Percentiles rank a stretch among this genome's conserved stretches.
Conservation (phyloP, 2,797 vertebrate genomes). For the Peromyscus nudipes region DNA sequence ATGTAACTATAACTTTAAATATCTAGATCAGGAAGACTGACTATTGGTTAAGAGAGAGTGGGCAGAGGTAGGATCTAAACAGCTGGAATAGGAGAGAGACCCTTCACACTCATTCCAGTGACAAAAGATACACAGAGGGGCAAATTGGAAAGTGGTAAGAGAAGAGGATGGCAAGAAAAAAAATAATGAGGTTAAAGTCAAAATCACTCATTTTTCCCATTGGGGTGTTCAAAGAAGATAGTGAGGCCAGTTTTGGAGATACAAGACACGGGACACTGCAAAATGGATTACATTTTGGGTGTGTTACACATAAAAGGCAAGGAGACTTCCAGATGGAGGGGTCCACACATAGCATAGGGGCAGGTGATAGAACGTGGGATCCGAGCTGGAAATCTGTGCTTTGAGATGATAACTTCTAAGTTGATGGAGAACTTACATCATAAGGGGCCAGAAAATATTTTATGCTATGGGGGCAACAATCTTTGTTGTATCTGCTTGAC, state of each 20-base stretch:
- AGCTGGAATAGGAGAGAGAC: not conserved
- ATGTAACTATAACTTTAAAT: not conserved
- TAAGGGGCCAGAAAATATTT: not conserved
- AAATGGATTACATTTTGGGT: not conserved
- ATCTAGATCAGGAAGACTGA: not conserved
- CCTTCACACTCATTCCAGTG: not conserved
- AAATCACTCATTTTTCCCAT: not conserved
- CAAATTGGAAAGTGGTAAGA: not conserved
- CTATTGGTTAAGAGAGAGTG: not conserved
- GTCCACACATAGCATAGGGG: too few species aligned
- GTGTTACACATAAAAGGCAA: not conserved
- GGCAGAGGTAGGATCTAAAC: not conserved
- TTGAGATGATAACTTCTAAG: constrained; percentile 1
- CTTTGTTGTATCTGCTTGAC: not conserved
- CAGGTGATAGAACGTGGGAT: not conserved
- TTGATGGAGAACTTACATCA: not conserved
- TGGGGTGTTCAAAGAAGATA: not conserved
- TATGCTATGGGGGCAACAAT: not conserved
- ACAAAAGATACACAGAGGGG: not conserved
- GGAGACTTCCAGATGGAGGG: not conserved
- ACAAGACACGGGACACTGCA: not conserved
- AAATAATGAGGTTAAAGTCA: not conserved
- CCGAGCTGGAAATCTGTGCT: not conserved
- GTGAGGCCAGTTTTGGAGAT: not conserved
- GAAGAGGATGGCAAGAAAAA: not conserved